Percentiles rank a stretch among this genome's conserved stretches.
These are phyloP conservation scores for Aphelinus atriplicis DNA, from an alignment of 1,140 invertebrate genomes.

Conservation along the genomic window DNA sequence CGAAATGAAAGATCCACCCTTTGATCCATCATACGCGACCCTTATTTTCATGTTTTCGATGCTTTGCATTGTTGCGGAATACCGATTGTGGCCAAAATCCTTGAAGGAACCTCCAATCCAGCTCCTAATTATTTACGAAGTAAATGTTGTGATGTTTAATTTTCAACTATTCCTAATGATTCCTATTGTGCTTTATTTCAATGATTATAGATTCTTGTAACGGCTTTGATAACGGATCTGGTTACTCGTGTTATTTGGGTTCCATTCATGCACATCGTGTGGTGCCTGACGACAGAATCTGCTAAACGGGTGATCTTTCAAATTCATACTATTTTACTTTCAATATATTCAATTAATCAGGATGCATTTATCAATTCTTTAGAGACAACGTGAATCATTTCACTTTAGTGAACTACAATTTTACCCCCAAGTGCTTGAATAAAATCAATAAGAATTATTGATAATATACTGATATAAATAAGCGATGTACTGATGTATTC, in stretches of 20 bases:
- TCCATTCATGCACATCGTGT: slow-evolving; percentile 56
- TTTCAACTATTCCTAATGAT: slow-evolving; percentile 2
- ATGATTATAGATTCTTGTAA: slow-evolving; percentile 55
- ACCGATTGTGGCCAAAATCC: slow-evolving; percentile 61
- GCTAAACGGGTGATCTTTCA: slow-evolving; percentile 54
- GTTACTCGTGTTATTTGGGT: slow-evolving; percentile 57
- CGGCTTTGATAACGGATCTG: slow-evolving; percentile 60
- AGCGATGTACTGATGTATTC: too few species aligned
- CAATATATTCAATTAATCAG: too few species aligned
- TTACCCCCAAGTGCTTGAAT: too few species aligned
- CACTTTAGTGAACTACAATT: too few species aligned
- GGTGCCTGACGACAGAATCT: slow-evolving; percentile 57
- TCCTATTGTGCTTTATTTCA: slow-evolving; percentile 2
- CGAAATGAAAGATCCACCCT: slow-evolving; percentile 44
- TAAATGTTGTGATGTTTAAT: slow-evolving; percentile 37
- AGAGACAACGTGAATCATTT: too few species aligned
- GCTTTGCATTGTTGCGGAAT: slow-evolving; percentile 60
- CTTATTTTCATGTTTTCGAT: slow-evolving; percentile 59
- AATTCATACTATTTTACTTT: too few species aligned
- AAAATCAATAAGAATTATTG: too few species aligned
- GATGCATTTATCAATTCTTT: too few species aligned
- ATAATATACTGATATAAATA: too few species aligned
- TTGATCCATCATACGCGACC: slow-evolving; percentile 58
- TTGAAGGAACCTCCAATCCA: slow-evolving; percentile 61
- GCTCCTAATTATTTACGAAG: slow-evolving; percentile 62